Evolutionary conservation across 1,140 invertebrate genomes (phyloP).

Genomic region (Drosophila athabasca): DNA sequence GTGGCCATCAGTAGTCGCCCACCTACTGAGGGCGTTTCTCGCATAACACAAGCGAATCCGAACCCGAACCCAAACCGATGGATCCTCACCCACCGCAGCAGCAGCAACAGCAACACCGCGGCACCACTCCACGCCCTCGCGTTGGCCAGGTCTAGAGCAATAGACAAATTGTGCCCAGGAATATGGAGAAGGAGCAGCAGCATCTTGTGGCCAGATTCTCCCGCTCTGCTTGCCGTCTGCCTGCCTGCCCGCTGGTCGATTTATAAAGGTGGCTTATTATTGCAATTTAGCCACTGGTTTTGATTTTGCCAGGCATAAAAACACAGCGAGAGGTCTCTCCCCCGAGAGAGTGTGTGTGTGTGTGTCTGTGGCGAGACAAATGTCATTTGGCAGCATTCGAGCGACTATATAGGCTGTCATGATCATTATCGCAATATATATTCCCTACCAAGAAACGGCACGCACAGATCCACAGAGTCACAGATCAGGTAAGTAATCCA

Average conservation of each 20-base stretch:
- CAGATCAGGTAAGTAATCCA: slow-evolving; percentile 51
- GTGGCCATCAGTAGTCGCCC: slow-evolving; percentile 71
- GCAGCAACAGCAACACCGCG: background rate
- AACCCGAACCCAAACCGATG: background rate
- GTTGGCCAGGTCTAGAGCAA: slow-evolving; percentile 26
- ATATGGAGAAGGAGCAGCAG: background rate
- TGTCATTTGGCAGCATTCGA: slow-evolving; percentile 82
- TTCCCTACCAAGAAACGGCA: slow-evolving; percentile 60
- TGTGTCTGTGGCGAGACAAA: slow-evolving; percentile 62
- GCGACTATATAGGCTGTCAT: slow-evolving; percentile 83
- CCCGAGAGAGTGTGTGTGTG: slow-evolving; percentile 4
- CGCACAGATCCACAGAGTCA: slow-evolving; percentile 22
- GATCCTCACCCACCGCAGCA: slow-evolving; percentile 3
- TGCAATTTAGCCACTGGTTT: slow-evolving; percentile 84
- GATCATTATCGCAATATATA: slow-evolving; percentile 83
- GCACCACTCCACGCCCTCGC: background rate
- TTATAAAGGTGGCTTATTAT: slow-evolving; percentile 83
- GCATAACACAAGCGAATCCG: slow-evolving; percentile 31
- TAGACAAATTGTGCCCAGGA: slow-evolving; percentile 65
- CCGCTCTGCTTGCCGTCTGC: slow-evolving; percentile 4
- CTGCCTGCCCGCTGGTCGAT: slow-evolving; percentile 59
- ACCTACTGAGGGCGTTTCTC: slow-evolving; percentile 77
- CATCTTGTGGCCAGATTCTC: slow-evolving; percentile 1
- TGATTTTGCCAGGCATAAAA: slow-evolving; percentile 76
- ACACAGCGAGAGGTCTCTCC: slow-evolving; percentile 53